A percentile compares a stretch with the other conserved stretches of the same genome.
Conservation (phyloP, 2,113 vertebrate genomes). For the Phrynosoma platyrhinos region DNA sequence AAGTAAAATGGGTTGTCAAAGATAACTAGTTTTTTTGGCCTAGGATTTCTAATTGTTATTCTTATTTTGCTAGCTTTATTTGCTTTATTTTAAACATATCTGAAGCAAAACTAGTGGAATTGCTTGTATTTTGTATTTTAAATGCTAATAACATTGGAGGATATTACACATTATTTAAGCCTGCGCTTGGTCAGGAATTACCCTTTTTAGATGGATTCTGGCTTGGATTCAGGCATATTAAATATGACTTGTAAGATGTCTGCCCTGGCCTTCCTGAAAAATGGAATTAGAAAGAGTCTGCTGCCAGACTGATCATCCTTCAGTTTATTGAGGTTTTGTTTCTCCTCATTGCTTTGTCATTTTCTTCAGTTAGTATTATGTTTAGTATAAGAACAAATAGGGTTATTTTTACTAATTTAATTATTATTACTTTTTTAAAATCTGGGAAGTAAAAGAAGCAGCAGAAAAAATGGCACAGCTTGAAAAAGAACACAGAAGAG, state of each 20-base stretch:
- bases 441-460: constrained; percentile 85
- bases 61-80: not conserved
- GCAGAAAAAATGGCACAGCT: constrained; percentile 82
- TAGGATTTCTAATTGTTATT: not conserved
- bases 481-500: constrained; percentile 80
- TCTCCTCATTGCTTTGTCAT: too few relatives aligned
- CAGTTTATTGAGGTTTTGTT: too few relatives aligned
- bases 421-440: not conserved
- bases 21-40: not conserved
- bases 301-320: too few relatives aligned
- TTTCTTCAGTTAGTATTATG: too few relatives aligned
- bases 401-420: not conserved
- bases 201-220: too few relatives aligned
- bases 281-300: too few relatives aligned
- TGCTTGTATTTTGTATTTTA: not conserved
- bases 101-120: not conserved
- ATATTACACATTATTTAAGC: too few relatives aligned
- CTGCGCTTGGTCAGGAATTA: too few relatives aligned
- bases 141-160: not conserved
- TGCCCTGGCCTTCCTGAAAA: too few relatives aligned
- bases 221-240: too few relatives aligned
- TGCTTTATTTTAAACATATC: not conserved
- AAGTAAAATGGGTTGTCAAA: not conserved
- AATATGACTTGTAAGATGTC: too few relatives aligned
- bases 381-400: not conserved